Conservation (phyloP, 2,888 invertebrate genomes). For the Hirtodrosophila cameraria region DNA sequence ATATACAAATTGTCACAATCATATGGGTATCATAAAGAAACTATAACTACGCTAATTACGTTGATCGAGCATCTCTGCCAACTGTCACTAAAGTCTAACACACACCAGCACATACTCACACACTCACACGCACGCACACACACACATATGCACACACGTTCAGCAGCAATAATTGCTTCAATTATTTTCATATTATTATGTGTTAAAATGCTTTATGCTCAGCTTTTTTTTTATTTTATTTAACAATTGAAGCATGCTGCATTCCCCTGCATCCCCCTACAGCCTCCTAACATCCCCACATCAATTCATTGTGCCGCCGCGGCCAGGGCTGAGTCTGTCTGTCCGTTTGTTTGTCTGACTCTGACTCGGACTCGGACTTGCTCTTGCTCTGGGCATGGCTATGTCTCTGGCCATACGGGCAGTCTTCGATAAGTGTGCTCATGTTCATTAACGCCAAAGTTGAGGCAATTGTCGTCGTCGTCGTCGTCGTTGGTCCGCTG, state of each 20-base stretch:
- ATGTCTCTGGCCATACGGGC: conserved; percentile 43
- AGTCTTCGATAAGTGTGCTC: conserved; percentile 73
- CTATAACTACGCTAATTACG: conserved; percentile 62
- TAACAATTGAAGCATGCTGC: no score
- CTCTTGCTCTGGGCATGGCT: background rate
- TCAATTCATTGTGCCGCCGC: conserved; percentile 66
- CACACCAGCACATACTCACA: background rate
- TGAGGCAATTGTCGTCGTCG: conserved; percentile 73
- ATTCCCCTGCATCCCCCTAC: conserved; percentile 22
- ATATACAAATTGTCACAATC: conserved; percentile 43
- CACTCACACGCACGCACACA: conserved; percentile 9
- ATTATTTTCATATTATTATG: conserved; percentile 79
- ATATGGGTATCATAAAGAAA: conserved; percentile 45
- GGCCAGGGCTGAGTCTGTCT: conserved; percentile 8
- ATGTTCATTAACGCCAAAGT: conserved; percentile 81
- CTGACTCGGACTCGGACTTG: conserved; percentile 18
- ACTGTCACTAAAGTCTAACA: conserved; percentile 33
- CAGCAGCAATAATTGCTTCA: conserved; percentile 71
- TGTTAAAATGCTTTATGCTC: conserved; percentile 75
- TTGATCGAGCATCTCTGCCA: conserved; percentile 48
- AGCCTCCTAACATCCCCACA: conserved; percentile 27
- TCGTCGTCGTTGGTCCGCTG: conserved; percentile 40
- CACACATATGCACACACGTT: conserved; percentile 3
- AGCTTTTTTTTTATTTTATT: conserved; percentile 28
- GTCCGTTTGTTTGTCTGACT: conserved; percentile 33